Evolutionary conservation across 2,797 vertebrate species (phyloP), one percentile per base, ranked within the genome.

Genomic region (Cossypha heuglini): DNA sequence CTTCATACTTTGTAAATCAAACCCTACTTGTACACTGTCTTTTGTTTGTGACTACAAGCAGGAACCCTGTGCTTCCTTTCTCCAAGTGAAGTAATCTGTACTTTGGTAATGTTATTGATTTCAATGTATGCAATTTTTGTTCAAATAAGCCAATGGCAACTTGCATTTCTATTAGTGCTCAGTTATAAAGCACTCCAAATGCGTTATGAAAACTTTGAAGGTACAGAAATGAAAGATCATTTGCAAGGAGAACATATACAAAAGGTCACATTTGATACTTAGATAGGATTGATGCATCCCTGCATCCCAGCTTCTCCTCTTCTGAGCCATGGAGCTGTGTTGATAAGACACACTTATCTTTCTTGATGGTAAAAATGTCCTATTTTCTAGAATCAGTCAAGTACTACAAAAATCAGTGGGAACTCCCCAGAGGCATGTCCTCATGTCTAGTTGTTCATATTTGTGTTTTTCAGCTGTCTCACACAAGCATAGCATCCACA

Each of bases 321-420:
- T 93, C 74, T 80, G 68, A 96, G 90, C 59, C 67, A 35, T 45
- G 62, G 66, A 40, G 14, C 58, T 83, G 72, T 81, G 61, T 81
- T 83, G 96, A 93, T 96, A 97, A 97, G 61, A n/a, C 75, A 92
- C 71, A 96, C 90, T 95, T 96, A 92, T 94, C 83, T 97, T 92
- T 94, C 87, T 84, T 57, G 57, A 19, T 52, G 57, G 91, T 76
- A 75, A 93, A 96, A 94, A 91, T 24, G 4, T 67, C 61, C 83
- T 81, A 89, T 82, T 91, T 94, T 95, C 85, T 71, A 86, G 94
- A 97, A 84, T 87, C 94, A 95, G 77, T 68, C 85, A 96, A 96
- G 87, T 92, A 73, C 80, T 86, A 88, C 81, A 91, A 66, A 95
- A 94, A 82, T 35, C 74, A 59, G 72, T 64, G 52, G 38, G 13